phyloP scores from a whole-genome alignment of 2,113 vertebrate species.

The Leptocoma aspasia region DNA sequence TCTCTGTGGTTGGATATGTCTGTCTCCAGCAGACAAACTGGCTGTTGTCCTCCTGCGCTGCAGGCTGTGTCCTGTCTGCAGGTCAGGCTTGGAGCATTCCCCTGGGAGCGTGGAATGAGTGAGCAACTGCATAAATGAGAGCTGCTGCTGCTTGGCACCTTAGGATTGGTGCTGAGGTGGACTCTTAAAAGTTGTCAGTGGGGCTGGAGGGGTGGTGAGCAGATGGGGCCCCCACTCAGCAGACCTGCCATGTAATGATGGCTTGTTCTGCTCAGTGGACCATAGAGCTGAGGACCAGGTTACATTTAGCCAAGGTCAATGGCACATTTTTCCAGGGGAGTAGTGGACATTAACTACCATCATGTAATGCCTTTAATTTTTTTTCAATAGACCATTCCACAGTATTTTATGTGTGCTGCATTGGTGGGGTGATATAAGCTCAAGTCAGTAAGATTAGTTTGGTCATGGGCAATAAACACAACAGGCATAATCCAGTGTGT shows the following conservation, averaged over 20 bases:
- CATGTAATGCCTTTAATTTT: background rate
- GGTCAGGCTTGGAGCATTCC: background rate
- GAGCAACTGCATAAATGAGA: background rate
- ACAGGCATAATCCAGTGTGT: background rate
- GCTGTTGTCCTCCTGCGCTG: rapidly evolving
- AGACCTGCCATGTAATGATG: background rate
- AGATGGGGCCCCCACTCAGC: background rate
- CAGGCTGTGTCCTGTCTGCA: rapidly evolving
- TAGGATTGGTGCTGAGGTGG: background rate
- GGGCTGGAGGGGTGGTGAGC: background rate
- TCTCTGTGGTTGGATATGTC: background rate
- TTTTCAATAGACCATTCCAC: background rate
- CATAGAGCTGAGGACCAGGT: background rate
- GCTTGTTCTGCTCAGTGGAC: background rate
- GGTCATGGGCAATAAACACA: slow-evolving; percentile 34
- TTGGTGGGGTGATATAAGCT: background rate
- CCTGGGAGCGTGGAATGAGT: background rate
- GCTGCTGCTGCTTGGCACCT: background rate
- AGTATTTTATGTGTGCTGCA: slow-evolving; percentile 6
- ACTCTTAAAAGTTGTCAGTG: background rate
- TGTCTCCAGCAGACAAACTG: background rate
- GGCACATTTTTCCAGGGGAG: background rate
- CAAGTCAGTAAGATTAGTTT: slow-evolving; percentile 11
- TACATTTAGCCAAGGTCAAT: background rate
- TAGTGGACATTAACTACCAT: background rate